These are phyloP conservation scores for Muricea muricata DNA, from an alignment of 92 coral and sea anemone species.

Conservation along the genomic window DNA sequence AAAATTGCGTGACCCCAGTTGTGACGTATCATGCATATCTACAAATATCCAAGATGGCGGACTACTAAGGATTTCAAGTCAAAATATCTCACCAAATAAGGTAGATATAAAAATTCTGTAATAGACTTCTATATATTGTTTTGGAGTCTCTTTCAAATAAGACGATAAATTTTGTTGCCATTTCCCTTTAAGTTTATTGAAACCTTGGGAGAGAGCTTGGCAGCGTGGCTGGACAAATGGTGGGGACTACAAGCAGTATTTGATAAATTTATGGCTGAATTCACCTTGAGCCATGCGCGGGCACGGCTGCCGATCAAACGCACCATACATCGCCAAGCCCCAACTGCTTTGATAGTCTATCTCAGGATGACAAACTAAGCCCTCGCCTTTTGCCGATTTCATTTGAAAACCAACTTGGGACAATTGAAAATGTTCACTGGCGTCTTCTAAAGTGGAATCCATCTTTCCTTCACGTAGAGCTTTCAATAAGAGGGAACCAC, in stretches of 20 bases:
- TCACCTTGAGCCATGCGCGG: slow-evolving; percentile 90
- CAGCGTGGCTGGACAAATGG: no score
- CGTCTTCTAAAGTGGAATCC: slow-evolving; percentile 89
- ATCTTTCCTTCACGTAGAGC: slow-evolving; percentile 75
- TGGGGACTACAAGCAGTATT: neutral
- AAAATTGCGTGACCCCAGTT: no score
- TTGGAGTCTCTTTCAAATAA: no score
- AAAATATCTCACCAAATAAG: no score
- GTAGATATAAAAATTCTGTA: no score
- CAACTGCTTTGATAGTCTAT: slow-evolving; percentile 81
- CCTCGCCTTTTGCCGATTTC: slow-evolving; percentile 72
- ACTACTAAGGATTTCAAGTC: no score
- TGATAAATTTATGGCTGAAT: neutral
- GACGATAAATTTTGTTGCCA: no score
- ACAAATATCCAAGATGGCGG: no score
- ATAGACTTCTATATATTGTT: no score
- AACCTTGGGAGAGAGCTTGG: no score
- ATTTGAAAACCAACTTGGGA: slow-evolving; percentile 80
- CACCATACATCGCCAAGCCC: slow-evolving; percentile 78
- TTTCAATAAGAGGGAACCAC: slow-evolving; percentile 61
- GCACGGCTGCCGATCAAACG: slow-evolving; percentile 67
- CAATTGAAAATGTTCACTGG: slow-evolving; percentile 68
- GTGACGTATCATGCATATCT: no score
- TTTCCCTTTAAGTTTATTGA: no score
- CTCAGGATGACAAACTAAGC: slow-evolving; percentile 80